A percentile compares a stretch with the other conserved stretches of the same genome.
Evolutionary conservation across 2,797 vertebrate genomes (phyloP).

Genomic region (Steatocranus sp.): DNA sequence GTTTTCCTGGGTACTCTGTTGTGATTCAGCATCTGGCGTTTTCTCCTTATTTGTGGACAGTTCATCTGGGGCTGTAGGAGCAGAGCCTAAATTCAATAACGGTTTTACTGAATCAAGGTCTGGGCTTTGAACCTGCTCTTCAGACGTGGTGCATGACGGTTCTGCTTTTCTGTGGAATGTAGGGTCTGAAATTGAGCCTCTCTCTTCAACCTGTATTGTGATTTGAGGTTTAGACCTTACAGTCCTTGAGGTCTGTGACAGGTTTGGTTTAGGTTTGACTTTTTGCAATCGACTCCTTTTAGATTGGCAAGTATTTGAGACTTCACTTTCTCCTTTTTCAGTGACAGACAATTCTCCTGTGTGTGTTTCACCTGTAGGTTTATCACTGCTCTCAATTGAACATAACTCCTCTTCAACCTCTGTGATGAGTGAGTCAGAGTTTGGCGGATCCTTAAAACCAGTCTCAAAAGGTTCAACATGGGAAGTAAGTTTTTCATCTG

Average conservation of each 20-base stretch:
- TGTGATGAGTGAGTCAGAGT: not conserved
- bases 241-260: constrained; percentile 14
- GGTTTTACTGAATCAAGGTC: not conserved
- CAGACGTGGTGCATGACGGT: not conserved
- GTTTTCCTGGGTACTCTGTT: not conserved
- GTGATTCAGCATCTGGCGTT: not conserved
- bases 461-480: not conserved
- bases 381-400: not conserved
- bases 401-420: not conserved
- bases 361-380: not conserved
- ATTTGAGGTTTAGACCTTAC: not conserved
- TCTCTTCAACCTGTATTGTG: not conserved
- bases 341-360: not conserved
- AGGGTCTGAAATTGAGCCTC: not conserved
- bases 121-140: not conserved
- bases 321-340: not conserved
- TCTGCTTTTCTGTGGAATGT: not conserved
- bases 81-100: not conserved
- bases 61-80: not conserved
- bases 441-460: not conserved
- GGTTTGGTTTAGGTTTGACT: constrained; percentile 43
- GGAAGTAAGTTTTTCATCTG: not conserved
- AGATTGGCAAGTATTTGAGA: not conserved
- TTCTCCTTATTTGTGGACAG: not conserved
- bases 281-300: constrained; percentile 23